A percentile compares a stretch with the other conserved stretches of the same genome.
Conservation (phyloP, 2,888 invertebrate species). For the Hemithea aestivaria region DNA sequence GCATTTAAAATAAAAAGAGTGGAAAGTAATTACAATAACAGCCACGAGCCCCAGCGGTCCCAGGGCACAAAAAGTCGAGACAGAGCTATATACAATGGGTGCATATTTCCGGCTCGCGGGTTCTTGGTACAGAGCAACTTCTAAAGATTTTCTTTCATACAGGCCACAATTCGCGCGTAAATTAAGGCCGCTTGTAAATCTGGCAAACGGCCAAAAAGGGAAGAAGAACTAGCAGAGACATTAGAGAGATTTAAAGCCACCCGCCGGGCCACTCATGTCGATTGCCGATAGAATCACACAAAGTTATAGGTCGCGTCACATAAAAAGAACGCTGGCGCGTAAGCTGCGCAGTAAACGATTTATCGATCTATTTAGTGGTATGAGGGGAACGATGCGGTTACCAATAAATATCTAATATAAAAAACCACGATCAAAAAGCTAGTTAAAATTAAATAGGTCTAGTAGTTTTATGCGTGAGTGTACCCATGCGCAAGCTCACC, state of each 20-base stretch:
- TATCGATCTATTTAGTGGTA: no score
- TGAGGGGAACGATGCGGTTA: no score
- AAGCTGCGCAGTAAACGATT: no score
- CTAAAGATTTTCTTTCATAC: slow-evolving; percentile 44
- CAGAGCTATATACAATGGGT: slow-evolving; percentile 53
- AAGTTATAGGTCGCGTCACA: no score
- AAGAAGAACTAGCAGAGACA: slow-evolving; percentile 39
- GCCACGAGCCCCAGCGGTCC: slow-evolving; percentile 33
- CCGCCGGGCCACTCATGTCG: slow-evolving; percentile 29
- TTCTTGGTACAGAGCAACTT: slow-evolving; percentile 40
- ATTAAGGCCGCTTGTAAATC: slow-evolving; percentile 52
- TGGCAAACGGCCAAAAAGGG: slow-evolving; percentile 50
- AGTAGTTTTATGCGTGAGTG: no score
- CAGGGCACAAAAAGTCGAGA: slow-evolving; percentile 50
- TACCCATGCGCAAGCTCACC: no score
- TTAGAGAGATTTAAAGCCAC: slow-evolving; percentile 43
- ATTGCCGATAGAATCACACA: slow-evolving; percentile 31
- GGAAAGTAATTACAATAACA: slow-evolving; percentile 27
- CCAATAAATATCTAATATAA: no score
- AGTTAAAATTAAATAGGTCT: no score
- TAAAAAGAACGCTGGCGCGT: slow-evolving; percentile 3
- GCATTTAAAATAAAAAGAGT: slow-evolving; percentile 19
- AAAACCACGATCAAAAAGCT: no score
- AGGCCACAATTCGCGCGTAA: slow-evolving; percentile 44
- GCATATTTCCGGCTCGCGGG: slow-evolving; percentile 59